Conservation (phyloP, 2,113 vertebrate species). For the Ictalurus furcatus region DNA sequence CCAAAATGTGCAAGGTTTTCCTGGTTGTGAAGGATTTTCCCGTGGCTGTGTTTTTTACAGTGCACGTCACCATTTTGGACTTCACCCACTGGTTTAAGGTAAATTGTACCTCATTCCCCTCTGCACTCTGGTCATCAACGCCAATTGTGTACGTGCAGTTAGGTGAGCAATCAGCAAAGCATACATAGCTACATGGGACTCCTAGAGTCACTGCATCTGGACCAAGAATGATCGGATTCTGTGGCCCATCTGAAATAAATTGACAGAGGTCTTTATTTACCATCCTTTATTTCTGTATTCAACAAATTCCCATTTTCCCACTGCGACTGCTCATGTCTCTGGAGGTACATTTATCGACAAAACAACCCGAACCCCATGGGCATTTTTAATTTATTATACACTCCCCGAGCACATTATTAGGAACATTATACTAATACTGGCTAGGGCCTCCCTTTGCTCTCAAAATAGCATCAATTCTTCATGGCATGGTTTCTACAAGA, state of each 20-base stretch:
- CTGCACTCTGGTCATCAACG: constrained; percentile 21
- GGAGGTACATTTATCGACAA: not conserved
- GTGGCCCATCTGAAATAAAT: constrained; percentile 46
- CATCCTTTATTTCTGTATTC: not conserved
- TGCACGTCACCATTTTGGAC: constrained; percentile 51
- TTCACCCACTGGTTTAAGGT: constrained; percentile 44
- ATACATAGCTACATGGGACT: constrained; percentile 56
- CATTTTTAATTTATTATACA: not conserved
- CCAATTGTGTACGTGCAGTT: constrained; percentile 53
- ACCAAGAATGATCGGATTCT: constrained; percentile 23
- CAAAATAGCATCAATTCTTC: not conserved
- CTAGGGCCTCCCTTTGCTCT: not conserved
- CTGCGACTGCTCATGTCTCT: not conserved
- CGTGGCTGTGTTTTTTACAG: not conserved
- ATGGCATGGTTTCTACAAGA: not conserved
- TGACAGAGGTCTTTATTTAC: not conserved
- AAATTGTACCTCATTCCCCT: constrained; percentile 49
- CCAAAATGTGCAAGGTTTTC: constrained; percentile 58
- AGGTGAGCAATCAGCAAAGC: constrained; percentile 24
- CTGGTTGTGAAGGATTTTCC: not conserved
- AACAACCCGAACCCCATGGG: not conserved
- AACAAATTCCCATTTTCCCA: not conserved
- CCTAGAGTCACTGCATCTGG: constrained; percentile 58
- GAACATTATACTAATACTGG: not conserved
- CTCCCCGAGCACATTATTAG: not conserved